phyloP scores from a whole-genome alignment of 2,888 invertebrate genomes.

The Tetramorium bicarinatum region DNA sequence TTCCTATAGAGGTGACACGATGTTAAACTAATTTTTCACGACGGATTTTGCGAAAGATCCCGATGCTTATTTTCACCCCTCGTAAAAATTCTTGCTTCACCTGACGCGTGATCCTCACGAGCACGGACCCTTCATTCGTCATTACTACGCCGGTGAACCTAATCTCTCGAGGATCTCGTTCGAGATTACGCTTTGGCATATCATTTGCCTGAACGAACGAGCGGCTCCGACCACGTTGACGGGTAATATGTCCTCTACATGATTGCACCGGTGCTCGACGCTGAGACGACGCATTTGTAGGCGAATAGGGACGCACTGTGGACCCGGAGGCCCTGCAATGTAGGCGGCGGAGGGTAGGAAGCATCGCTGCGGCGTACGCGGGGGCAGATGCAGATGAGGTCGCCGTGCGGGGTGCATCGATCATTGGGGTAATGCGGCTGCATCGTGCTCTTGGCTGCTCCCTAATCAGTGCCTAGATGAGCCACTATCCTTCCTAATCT shows the following conservation, averaged over 20 bases:
- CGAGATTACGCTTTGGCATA: constrained; percentile 84
- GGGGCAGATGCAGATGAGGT: constrained; percentile 84
- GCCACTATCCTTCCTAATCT: constrained; percentile 79
- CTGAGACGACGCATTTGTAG: constrained; percentile 74
- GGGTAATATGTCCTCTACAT: constrained; percentile 84
- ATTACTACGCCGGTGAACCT: constrained; percentile 78
- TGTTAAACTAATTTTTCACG: constrained; percentile 6
- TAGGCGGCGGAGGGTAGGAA: constrained; percentile 64
- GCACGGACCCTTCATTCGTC: constrained; percentile 73
- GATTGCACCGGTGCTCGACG: constrained; percentile 78
- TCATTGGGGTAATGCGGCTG: constrained; percentile 78
- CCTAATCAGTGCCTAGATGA: constrained; percentile 81
- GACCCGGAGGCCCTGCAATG: constrained; percentile 53
- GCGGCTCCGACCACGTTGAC: constrained; percentile 83
- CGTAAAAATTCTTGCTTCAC: constrained; percentile 68
- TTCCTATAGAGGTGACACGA: neutral
- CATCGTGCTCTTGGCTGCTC: constrained; percentile 74
- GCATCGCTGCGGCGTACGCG: constrained; percentile 49
- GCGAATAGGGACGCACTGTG: constrained; percentile 71
- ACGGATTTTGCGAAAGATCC: neutral
- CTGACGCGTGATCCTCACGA: constrained; percentile 67
- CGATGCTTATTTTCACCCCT: constrained; percentile 38
- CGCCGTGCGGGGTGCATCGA: constrained; percentile 79
- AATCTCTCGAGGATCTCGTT: constrained; percentile 82
- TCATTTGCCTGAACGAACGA: constrained; percentile 85